phyloP scores from a whole-genome alignment of 2,888 invertebrate genomes.

The Heteropelma amictum region DNA sequence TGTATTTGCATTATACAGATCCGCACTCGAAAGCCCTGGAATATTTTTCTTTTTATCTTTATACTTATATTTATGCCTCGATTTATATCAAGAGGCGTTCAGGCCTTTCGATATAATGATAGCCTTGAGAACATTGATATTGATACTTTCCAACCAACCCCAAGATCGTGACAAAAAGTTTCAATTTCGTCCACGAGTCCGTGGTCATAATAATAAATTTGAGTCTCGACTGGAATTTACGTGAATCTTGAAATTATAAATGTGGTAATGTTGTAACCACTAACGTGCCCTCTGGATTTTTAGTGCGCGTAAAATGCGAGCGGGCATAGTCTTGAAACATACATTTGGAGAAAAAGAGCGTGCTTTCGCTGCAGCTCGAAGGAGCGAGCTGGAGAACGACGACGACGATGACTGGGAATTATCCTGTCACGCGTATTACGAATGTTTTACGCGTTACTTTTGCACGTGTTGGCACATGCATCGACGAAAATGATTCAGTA shows the following conservation, averaged over 20 bases:
- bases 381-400: no score
- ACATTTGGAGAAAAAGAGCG: no score
- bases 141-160: not conserved
- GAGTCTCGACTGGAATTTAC: no score
- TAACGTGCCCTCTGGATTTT: no score
- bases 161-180: not conserved
- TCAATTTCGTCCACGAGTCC: no score
- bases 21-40: not conserved
- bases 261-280: no score
- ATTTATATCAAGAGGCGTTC: not conserved
- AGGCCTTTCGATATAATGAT: not conserved
- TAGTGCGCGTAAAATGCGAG: no score
- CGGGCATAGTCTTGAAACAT: no score
- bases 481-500: not conserved
- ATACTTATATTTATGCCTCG: not conserved
- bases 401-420: constrained; percentile 67
- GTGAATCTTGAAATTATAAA: no score
- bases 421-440: constrained; percentile 64
- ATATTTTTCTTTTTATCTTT: not conserved
- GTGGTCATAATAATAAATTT: no score
- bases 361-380: no score
- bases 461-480: not conserved
- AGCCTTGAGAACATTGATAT: not conserved
- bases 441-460: constrained; percentile 53
- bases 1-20: not conserved